Percentiles rank a stretch among this genome's conserved stretches.
These are phyloP conservation scores for Candidula unifasciata DNA, from an alignment of 2,888 invertebrate species.

Conservation along the genomic window DNA sequence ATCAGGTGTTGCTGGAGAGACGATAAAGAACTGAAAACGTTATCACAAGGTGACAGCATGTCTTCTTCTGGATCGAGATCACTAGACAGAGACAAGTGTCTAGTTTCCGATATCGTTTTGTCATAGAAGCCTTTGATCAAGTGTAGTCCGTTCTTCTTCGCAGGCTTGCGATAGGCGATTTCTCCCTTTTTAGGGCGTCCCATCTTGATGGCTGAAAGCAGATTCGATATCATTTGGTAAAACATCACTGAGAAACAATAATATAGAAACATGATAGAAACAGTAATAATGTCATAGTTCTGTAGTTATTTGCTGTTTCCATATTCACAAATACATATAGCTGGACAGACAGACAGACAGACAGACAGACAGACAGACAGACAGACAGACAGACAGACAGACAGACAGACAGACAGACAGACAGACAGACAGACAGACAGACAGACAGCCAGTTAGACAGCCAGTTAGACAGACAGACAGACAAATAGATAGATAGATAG, in stretches of 20 bases:
- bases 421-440: constrained; percentile 15
- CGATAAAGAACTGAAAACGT: constrained; percentile 8
- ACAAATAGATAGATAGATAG: no score
- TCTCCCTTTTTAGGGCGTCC: constrained; percentile 69
- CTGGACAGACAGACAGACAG: constrained; percentile 26
- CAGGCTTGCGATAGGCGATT: constrained; percentile 10
- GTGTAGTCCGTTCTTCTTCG: constrained; percentile 28
- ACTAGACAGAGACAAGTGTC: constrained; percentile 34
- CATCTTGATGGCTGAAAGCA: constrained; percentile 69
- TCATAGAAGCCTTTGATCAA: not conserved
- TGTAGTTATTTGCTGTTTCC: not conserved
- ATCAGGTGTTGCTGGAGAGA: not conserved
- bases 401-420: constrained; percentile 29
- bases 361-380: constrained; percentile 16
- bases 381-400: constrained; percentile 20
- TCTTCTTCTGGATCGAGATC: constrained; percentile 35
- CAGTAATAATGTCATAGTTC: no score
- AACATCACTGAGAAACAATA: not conserved
- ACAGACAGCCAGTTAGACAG: not conserved
- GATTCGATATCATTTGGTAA: not conserved
- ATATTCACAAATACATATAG: not conserved
- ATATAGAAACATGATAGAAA: not conserved
- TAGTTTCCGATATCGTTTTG: not conserved
- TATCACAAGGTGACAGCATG: not conserved
- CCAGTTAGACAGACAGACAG: no score